Base-by-base conservation (phyloP, 2,113 vertebrate genomes). In the Gorilla gorilla region DNA sequence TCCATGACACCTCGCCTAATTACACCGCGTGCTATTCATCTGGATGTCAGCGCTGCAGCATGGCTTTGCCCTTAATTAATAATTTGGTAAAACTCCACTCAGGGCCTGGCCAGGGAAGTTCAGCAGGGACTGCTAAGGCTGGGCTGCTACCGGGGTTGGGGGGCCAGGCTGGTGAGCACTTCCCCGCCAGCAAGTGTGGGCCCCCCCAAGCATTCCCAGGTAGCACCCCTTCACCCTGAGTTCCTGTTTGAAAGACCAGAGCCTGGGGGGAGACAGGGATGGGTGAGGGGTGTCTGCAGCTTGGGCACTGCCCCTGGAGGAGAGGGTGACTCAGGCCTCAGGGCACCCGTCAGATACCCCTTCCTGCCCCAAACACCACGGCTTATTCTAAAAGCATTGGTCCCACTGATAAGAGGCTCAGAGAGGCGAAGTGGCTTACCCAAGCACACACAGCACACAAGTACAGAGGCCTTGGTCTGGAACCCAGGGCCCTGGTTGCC, bases 61-160 rank as follows among this genome's bases (percentile, higher is more conserved):
- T 12, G 97, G 64, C 38, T 97, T 96, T 84, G 86, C 90, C 97
- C 97, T 97, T 97, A 97, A 98, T 98, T 97, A 98, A 98, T 81
- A 84, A n/a, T 89, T 45, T 43, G 96, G 97, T 96, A 97, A 97
- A 97, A 97, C 3, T n/a, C 84, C 93, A 89, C 1, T 27, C 22
- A 27, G 92, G 73, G 2, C 30, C 86, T 48, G 22, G 75, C 59
- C 18, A 14, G 94, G 83, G 3, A 4, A 38, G 80, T 12, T 55
- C 48, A 7, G 43, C 30, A 18, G 35, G 32, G 38, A 3, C 76
- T 30, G 52, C 18, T 55, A 55, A 88, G 89, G 72, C 38, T 11
- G 50, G 82, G 83, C 23, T 84, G 25, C 43, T 16, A 5, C 5
- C 12, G 22, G 38, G 55, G 38, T 0, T 27, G n/a, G 57, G 23